A percentile compares a stretch with the other conserved stretches of the same genome.
These are phyloP conservation scores for Cantharis rustica DNA, from an alignment of 2,888 invertebrate genomes.

Conservation along the genomic window DNA sequence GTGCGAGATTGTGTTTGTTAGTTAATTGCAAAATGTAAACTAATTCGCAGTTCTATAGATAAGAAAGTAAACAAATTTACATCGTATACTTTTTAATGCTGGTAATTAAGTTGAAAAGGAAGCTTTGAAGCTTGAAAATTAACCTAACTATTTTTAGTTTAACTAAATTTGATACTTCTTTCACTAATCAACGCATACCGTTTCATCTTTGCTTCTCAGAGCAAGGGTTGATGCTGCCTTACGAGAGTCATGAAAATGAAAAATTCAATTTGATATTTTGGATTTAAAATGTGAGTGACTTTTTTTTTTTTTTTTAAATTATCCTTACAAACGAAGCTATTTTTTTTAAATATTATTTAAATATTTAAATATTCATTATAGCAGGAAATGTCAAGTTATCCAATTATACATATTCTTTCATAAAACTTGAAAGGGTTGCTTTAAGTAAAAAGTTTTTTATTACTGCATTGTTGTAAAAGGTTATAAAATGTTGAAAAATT, in stretches of 20 bases:
- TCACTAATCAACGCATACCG: no score
- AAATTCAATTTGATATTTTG: no score
- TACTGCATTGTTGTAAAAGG: neutral
- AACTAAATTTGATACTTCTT: neutral
- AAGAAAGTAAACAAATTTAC: neutral
- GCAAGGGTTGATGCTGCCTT: no score
- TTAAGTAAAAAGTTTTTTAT: neutral
- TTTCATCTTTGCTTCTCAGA: no score
- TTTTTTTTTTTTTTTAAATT: no score
- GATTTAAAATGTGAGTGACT: no score
- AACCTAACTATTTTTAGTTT: neutral
- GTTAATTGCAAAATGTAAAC: constrained; percentile 11
- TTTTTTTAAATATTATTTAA: no score
- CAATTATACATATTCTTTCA: neutral
- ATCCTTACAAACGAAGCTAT: no score
- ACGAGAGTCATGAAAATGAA: no score
- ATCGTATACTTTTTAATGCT: neutral
- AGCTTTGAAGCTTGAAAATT: neutral
- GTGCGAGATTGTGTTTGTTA: constrained; percentile 5
- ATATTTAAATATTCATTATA: neutral
- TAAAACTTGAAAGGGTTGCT: neutral
- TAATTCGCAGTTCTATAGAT: constrained; percentile 6
- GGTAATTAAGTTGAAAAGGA: neutral
- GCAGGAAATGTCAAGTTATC: neutral
- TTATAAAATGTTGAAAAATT: neutral